phyloP scores from a whole-genome alignment of 2,113 vertebrate genomes.

The Phalacrocorax aristotelis region DNA sequence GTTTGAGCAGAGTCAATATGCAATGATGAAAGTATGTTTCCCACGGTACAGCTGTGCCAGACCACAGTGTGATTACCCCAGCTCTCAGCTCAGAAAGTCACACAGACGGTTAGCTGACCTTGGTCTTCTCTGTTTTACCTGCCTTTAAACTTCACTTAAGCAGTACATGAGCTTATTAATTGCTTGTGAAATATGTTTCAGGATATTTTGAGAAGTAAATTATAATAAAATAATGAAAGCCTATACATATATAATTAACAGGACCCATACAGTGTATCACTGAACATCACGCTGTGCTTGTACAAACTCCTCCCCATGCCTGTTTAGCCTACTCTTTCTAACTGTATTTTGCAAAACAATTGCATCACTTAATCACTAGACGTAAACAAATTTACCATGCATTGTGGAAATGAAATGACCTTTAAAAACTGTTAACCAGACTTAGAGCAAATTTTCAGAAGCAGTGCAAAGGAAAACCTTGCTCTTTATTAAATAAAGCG shows the following conservation, averaged over 20 bases:
- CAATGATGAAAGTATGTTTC: not conserved
- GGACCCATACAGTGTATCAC: not conserved
- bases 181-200: not conserved
- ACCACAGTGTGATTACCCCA: not conserved
- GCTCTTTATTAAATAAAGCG: not conserved
- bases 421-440: not conserved
- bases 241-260: not conserved
- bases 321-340: not conserved
- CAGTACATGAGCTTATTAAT: not conserved
- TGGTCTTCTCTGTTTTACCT: not conserved
- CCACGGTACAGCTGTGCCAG: not conserved
- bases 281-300: not conserved
- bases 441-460: not conserved
- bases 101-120: not conserved
- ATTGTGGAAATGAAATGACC: not conserved
- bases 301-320: accelerated
- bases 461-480: not conserved
- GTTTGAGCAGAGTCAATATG: not conserved
- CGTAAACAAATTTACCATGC: accelerated
- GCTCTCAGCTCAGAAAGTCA: not conserved
- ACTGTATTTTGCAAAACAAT: not conserved
- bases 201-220: not conserved
- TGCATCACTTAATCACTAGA: not conserved
- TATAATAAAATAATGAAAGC: not conserved
- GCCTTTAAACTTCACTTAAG: not conserved